Conservation (phyloP, 2,797 vertebrate genomes). For the Saxicola maurus region DNA sequence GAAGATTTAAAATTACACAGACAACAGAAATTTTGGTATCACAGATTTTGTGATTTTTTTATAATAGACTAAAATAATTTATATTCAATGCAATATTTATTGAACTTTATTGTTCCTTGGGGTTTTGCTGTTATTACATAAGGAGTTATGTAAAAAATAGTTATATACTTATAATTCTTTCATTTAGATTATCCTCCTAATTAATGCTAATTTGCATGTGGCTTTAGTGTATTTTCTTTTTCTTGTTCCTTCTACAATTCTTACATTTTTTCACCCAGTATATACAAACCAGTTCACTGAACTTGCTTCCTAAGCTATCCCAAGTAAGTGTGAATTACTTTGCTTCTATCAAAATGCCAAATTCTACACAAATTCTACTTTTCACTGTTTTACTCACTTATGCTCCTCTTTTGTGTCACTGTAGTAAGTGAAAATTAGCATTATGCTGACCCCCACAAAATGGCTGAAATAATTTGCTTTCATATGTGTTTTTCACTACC, state of each 20-base stretch:
- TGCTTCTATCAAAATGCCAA: background rate
- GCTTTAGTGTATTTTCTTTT: background rate
- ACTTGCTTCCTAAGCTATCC: background rate
- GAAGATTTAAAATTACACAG: background rate
- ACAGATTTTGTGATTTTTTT: background rate
- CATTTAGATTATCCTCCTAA: background rate
- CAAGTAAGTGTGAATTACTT: background rate
- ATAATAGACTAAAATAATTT: slow-evolving; percentile 12
- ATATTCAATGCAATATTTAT: background rate
- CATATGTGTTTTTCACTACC: background rate
- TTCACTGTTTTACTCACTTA: background rate
- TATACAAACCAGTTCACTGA: background rate
- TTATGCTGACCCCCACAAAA: background rate
- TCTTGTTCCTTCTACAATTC: background rate
- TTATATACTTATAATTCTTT: background rate
- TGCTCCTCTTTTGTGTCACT: background rate
- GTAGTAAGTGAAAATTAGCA: background rate
- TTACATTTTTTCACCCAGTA: background rate
- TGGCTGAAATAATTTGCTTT: background rate
- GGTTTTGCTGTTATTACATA: background rate
- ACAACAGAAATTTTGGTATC: background rate
- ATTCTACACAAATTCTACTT: background rate
- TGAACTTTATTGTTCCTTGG: background rate
- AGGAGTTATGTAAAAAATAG: background rate
- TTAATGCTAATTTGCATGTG: background rate